phyloP scores from a whole-genome alignment of 2,797 vertebrate genomes.

The Acridotheres tristis region DNA sequence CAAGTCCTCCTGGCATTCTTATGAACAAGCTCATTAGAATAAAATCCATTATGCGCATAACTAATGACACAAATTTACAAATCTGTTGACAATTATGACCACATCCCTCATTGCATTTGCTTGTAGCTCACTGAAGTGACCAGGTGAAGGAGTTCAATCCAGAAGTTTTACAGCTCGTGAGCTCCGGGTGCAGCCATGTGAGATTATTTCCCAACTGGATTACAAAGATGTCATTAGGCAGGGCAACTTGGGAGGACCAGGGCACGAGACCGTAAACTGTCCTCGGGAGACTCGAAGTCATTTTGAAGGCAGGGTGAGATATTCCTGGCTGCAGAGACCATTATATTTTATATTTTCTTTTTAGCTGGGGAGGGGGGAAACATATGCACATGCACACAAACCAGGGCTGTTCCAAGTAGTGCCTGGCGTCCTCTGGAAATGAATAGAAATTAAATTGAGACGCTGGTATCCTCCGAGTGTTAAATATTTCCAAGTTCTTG shows the following conservation, averaged over 20 bases:
- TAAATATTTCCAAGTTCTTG: conserved; percentile 71
- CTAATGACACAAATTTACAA: conserved; percentile 67
- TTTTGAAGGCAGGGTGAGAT: conserved; percentile 31
- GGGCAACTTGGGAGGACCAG: conserved; percentile 51
- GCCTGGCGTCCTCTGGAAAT: conserved; percentile 52
- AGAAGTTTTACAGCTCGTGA: conserved; percentile 59
- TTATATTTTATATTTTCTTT: neutral
- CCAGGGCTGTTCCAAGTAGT: conserved; percentile 48
- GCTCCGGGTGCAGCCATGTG: conserved; percentile 46
- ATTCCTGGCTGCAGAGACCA: conserved; percentile 19
- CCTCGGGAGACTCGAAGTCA: conserved; percentile 60
- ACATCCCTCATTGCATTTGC: conserved; percentile 39
- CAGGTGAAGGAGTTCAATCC: conserved; percentile 46
- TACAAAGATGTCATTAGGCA: conserved; percentile 75
- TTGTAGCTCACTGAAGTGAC: conserved; percentile 58
- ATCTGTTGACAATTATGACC: conserved; percentile 70
- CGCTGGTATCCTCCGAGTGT: conserved; percentile 49
- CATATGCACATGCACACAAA: conserved; percentile 15
- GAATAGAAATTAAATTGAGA: conserved; percentile 70
- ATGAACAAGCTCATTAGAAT: conserved; percentile 68
- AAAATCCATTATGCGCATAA: conserved; percentile 74
- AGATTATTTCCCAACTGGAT: conserved; percentile 71
- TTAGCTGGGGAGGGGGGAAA: neutral
- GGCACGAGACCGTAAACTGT: conserved; percentile 68
- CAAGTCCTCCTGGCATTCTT: conserved; percentile 61